phyloP scores from a whole-genome alignment of 2,888 invertebrate species.

The Galerucella pusilla region DNA sequence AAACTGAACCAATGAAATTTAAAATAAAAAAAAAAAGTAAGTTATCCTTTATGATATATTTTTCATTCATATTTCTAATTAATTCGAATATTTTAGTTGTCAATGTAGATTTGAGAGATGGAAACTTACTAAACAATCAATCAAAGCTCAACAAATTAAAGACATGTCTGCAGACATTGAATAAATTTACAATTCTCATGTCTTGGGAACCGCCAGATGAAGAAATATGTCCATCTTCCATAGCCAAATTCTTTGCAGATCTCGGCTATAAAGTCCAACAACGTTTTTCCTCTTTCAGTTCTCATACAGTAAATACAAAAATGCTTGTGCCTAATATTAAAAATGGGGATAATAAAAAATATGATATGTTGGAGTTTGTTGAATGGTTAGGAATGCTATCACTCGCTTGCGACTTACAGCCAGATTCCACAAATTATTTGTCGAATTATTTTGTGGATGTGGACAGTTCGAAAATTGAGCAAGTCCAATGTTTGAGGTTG shows the following conservation, averaged over 20 bases:
- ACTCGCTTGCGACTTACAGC: slow-evolving; percentile 62
- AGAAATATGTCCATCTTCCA: slow-evolving; percentile 70
- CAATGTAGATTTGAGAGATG: slow-evolving; percentile 66
- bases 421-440: slow-evolving; percentile 55
- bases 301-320: slow-evolving; percentile 59
- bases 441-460: slow-evolving; percentile 64
- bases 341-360: slow-evolving; percentile 45
- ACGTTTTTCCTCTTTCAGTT: slow-evolving; percentile 62
- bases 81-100: slow-evolving; percentile 63
- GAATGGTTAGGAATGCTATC: slow-evolving; percentile 71
- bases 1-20: no score
- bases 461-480: slow-evolving; percentile 54
- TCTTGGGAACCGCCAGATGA: slow-evolving; percentile 68
- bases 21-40: not conserved
- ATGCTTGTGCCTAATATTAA: slow-evolving; percentile 61
- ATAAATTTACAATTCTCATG: slow-evolving; percentile 65
- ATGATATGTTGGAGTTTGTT: slow-evolving; percentile 61
- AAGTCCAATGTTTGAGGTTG: slow-evolving; percentile 64
- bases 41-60: not conserved
- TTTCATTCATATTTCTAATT: not conserved
- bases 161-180: slow-evolving; percentile 61
- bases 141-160: slow-evolving; percentile 65
- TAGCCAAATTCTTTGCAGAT: slow-evolving; percentile 67
- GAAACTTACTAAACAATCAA: slow-evolving; percentile 65
- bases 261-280: slow-evolving; percentile 64